phyloP scores from a whole-genome alignment of 1,140 invertebrate species.

The Paralvinella palmiformis region DNA sequence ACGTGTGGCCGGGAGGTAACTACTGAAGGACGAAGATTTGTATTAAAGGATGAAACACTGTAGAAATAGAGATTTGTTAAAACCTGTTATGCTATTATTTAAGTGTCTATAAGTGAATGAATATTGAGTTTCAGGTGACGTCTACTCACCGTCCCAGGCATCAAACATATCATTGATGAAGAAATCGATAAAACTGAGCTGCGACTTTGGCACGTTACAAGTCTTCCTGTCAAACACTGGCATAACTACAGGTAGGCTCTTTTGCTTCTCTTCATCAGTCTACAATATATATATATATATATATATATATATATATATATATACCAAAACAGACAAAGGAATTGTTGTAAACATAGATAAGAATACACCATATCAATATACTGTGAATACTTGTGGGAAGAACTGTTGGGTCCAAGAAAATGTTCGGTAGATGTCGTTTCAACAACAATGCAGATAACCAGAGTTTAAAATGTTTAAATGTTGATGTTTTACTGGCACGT shows the following conservation, averaged over 20 bases:
- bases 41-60: neutral
- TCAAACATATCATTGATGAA: conserved; percentile 97
- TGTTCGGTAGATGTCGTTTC: too few relatives aligned
- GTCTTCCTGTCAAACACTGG: conserved; percentile 88
- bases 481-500: too few relatives aligned
- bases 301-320: too few relatives aligned
- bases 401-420: too few relatives aligned
- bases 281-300: too few relatives aligned
- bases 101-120: neutral
- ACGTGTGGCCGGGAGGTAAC: neutral
- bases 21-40: neutral
- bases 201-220: conserved; percentile 91
- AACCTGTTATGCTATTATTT: neutral
- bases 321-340: too few relatives aligned
- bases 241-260: conserved; percentile 86
- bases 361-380: too few relatives aligned
- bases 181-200: conserved; percentile 93
- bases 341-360: too few relatives aligned
- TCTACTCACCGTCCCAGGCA: conserved; percentile 60
- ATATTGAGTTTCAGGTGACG: neutral
- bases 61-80: neutral
- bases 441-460: too few relatives aligned
- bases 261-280: conserved; percentile 86
- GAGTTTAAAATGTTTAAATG: too few relatives aligned
- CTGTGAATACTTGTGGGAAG: too few relatives aligned